Base-by-base conservation (phyloP, 2,113 vertebrate species). In the Proterorhinus semilunaris region DNA sequence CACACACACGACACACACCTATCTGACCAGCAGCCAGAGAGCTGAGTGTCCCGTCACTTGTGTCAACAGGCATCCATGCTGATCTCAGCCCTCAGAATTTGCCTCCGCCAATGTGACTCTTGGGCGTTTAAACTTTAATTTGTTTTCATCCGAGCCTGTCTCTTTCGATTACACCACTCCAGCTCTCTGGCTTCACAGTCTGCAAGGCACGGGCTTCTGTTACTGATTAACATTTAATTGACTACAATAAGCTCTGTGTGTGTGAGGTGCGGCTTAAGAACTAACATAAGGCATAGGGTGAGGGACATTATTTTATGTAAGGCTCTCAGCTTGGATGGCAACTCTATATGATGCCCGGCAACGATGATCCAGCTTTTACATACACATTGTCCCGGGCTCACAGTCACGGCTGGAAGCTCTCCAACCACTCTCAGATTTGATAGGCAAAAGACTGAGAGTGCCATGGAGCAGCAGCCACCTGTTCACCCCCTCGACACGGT, bases 191-290 rank as follows among this genome's bases (percentile, higher is more conserved):
- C 68, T 65, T 72, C 73, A 49, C 74, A 81, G 75, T 76, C 79
- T 72, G 68, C 66, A 62, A 61, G 76, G 77, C 58, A 76, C n/a
- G 12, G 70, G 80, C 81, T 86, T 83, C 86, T 79, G 81, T 83
- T 89, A 69, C 81, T 69, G 81, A 87, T 93, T 90, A 90, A 91
- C 86, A 89, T 90, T 91, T 91, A 88, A 93, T 91, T 82, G 76
- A 83, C 81, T 86, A 79, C 82, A 81, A 83, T 86, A 88, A 90
- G 88, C 87, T 78, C 71, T 67, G 52, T 61, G 27, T 43, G 51
- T 46, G 69, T 47, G n/a, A 68, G 66, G 58, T 21, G 57, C 62
- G 62, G 76, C 57, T 61, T 55, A 47, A 62, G 71, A 57, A 42
- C 52, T 74, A 57, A 53, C 42, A 45, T 52, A 27, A 43, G 55